Percentiles rank a stretch among this genome's conserved stretches.
Conservation (phyloP, 2,113 vertebrate species). For the Chaetodon trifascialis region DNA sequence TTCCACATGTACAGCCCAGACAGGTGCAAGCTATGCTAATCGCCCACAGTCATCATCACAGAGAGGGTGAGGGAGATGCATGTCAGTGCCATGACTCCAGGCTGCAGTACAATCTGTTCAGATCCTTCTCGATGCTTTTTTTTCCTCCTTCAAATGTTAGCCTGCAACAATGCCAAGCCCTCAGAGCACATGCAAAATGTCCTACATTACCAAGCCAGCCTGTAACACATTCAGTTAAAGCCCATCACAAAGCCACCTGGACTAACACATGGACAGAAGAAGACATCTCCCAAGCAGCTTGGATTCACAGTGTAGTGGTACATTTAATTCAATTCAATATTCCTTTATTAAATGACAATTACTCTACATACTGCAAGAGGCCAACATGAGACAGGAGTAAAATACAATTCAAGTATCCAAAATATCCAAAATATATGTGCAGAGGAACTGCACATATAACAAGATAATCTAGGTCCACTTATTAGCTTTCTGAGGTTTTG, state of each 20-base stretch:
- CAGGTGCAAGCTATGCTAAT: constrained; percentile 48
- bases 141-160: constrained; percentile 56
- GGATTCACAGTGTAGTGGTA: neutral
- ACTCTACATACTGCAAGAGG: neutral
- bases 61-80: constrained; percentile 49
- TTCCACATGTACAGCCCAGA: constrained; percentile 10
- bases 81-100: constrained; percentile 75
- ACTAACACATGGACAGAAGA: neutral
- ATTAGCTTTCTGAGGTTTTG: neutral
- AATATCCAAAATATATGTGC: too few relatives aligned
- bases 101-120: constrained; percentile 82
- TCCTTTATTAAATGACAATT: neutral
- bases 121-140: constrained; percentile 32
- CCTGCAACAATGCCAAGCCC: constrained; percentile 57
- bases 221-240: constrained; percentile 3
- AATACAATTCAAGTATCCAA: neutral
- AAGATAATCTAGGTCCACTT: neutral
- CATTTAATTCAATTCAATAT: too few relatives aligned
- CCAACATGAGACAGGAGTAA: neutral
- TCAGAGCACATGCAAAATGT: constrained; percentile 59
- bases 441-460: neutral
- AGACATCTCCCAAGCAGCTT: neutral
- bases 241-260: constrained; percentile 28
- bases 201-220: constrained; percentile 61
- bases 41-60: constrained; percentile 47